Base-by-base conservation (phyloP, 2,888 invertebrate species). In the Kuschelorhynchus macadamiae region DNA sequence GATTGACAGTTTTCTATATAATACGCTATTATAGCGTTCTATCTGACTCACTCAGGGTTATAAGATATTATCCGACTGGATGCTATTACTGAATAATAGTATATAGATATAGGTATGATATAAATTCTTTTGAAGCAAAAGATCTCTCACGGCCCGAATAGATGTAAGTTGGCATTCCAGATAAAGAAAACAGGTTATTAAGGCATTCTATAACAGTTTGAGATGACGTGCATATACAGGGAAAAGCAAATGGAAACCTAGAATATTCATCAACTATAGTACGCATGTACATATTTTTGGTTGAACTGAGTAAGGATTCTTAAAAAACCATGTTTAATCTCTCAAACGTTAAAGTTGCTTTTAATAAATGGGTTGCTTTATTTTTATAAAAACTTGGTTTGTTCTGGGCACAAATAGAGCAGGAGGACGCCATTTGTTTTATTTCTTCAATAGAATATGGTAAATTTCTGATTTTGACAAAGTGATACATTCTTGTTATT, bases 221-320 rank as follows among this genome's bases (percentile, higher is more conserved):
- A 50, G 32, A 9, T 50, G n/a, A n/a, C n/a, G n/a, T 1, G 2
- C 7, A 11, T 16, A 33, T 33, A 14, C 12, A 9, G 14, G 36
- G 5, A 11, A 36, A 52, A 14, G 17, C n/a, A 52, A 52, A 36
- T 52, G 18, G 17, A 9, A 18, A 57, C 25, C n/a, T n/a, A n/a
- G n/a, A n/a, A n/a, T 16, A 25, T 46, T 33, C 46, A 18, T 21
- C 46, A 30, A n/a, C 44, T 41, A 14, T 42, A 1, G 56, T 21
- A 11, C 25, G 12, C 11, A 57, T 30, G 18, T 57, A 57, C 16
- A 1, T 11, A 18, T 46, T 57, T 12, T 14, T 41, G 1, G 55
- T 12, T 25, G 55, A 41, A 16, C 18, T 42, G 12, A 25, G 9
- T 1, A 42, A 0, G 9, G 44, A 33, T 17, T 33, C 46, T 57